These are phyloP conservation scores for Mactra quadrangularis DNA, from an alignment of 1,140 invertebrate genomes.

Conservation along the genomic window DNA sequence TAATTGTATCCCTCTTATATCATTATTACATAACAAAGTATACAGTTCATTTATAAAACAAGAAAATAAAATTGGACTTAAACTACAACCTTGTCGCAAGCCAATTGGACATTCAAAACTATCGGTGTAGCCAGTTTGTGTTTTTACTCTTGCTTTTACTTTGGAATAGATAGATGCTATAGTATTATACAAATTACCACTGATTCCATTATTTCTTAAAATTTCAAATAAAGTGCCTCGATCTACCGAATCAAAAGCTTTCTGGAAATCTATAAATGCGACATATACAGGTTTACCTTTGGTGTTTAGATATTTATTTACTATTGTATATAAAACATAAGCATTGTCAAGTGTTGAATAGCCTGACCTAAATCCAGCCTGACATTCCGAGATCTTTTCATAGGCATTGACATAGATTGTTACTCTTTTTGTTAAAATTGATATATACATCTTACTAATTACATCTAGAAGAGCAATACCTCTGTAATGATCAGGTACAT, in stretches of 20 bases:
- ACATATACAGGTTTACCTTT: background rate
- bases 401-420: background rate
- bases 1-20: no score
- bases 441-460: background rate
- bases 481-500: background rate
- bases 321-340: background rate
- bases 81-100: no score
- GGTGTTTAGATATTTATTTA: background rate
- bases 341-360: background rate
- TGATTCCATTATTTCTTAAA: background rate
- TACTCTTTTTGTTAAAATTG: background rate
- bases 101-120: background rate
- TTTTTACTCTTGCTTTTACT: constrained; percentile 17
- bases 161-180: background rate
- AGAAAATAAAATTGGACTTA: no score
- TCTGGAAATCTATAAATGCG: no score
- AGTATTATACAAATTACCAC: background rate
- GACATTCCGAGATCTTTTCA: background rate
- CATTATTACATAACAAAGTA: background rate
- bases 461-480: background rate
- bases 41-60: constrained; percentile 6
- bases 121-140: background rate
- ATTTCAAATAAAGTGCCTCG: background rate
- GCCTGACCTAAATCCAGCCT: background rate
- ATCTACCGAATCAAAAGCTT: no score